phyloP scores from a whole-genome alignment of 53 echinoderm and acorn worm genomes.

The Echinarachnius parma region DNA sequence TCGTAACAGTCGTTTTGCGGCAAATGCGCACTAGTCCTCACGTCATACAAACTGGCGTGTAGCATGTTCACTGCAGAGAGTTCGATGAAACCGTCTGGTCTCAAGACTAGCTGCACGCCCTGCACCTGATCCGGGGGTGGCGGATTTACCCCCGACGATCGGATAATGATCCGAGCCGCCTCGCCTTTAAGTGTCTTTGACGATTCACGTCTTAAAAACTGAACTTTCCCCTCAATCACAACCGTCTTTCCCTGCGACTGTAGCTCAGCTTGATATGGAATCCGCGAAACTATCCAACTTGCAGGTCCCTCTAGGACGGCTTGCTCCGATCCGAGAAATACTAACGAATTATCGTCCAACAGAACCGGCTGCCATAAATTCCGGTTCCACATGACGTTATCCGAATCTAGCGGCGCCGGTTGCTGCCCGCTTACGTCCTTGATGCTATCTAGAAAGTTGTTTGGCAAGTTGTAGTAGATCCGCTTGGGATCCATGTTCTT shows the following conservation, averaged over 20 bases:
- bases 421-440: slow-evolving; percentile 50
- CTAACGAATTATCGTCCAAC: slow-evolving; percentile 67
- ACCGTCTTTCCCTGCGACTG: slow-evolving; percentile 49
- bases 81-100: slow-evolving; percentile 57
- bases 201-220: slow-evolving; percentile 53
- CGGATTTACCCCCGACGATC: slow-evolving; percentile 81
- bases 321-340: slow-evolving; percentile 79
- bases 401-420: slow-evolving; percentile 11
- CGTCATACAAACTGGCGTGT: slow-evolving; percentile 46
- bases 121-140: slow-evolving; percentile 65
- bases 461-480: slow-evolving; percentile 72
- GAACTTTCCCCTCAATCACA: slow-evolving; percentile 66
- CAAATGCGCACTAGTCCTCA: slow-evolving; percentile 65
- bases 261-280: slow-evolving; percentile 72
- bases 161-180: slow-evolving; percentile 58
- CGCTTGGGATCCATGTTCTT: slow-evolving; percentile 74
- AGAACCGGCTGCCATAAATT: slow-evolving; percentile 79
- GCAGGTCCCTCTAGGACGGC: slow-evolving; percentile 69
- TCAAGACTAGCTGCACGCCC: slow-evolving; percentile 67
- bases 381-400: slow-evolving; percentile 54
- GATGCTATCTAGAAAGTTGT: slow-evolving; percentile 54
- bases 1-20: slow-evolving; percentile 74
- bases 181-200: slow-evolving; percentile 17
- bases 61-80: slow-evolving; percentile 66
- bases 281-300: slow-evolving; percentile 84